Evolutionary conservation across 2,888 invertebrate genomes (phyloP), one percentile per base, ranked within the genome.

Genomic region (Pogonocherus hispidulus): DNA sequence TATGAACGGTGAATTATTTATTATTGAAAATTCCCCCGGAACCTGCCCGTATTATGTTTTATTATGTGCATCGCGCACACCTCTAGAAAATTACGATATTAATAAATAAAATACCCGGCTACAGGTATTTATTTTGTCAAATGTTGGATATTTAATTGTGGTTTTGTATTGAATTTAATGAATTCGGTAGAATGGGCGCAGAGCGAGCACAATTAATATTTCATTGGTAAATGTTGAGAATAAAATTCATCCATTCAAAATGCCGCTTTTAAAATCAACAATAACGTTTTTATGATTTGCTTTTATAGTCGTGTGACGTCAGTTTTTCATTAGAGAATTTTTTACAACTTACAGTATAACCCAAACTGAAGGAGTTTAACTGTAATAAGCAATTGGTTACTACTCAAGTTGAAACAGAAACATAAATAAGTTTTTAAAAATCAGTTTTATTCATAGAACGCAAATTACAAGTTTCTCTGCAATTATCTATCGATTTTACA

Each of bases 111-210:
- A 41, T 41, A 14, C 14, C 27, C 8, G 19, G 32, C 18, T 49
- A 23, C 18, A 32, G 52, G 32, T 27, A 52, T 32, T 52, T 32
- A 23, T 11, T 49, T 49, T 49, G 23, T 23, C 49, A 23, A 32
- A 32, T 52, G 18, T 32, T 9, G 52, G 32, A 52, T 32, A 52
- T 52, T 52, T 52, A 32, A 52, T 52, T 32, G 5, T 52, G 52
- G 27, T 51, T 51, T 51, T 23, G 16, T 51, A 16, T 3, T n/a
- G 16, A 2, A 14, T 52, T 16, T 52, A 52, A 52, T 52, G 32
- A 52, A 32, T 32, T 52, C 32, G 3, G 18, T 16, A 32, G 19
- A 32, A 52, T 18, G 19, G 16, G 16, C 18, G 16, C 27, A 32
- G 41, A 52, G 32, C 19, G 19, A 52, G 19, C 32, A n/a, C 2